Conservation (phyloP, 2,888 invertebrate species). For the Tenodera sinensis region DNA sequence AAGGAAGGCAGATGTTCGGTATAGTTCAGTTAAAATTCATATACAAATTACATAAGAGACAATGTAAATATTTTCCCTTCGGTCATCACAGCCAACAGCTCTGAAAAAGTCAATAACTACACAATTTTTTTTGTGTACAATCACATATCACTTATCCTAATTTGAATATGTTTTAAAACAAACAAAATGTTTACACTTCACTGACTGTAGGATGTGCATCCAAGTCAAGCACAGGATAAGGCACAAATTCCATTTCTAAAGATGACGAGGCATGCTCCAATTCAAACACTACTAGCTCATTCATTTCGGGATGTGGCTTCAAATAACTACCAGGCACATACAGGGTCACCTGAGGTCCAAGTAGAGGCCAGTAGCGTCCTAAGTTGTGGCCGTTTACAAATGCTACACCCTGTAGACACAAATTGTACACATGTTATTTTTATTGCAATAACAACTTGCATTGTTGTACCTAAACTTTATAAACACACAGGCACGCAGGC, state of each 20-base stretch:
- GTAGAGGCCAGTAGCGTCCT: constrained; percentile 38
- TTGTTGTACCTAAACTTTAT: too few relatives aligned
- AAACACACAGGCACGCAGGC: too few relatives aligned
- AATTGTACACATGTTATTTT: not conserved
- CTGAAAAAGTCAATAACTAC: too few relatives aligned
- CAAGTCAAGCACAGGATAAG: not conserved
- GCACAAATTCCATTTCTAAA: not conserved
- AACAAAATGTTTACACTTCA: not conserved
- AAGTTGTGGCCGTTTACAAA: constrained; percentile 38
- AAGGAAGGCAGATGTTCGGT: too few relatives aligned
- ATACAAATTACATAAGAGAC: too few relatives aligned
- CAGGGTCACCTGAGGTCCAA: constrained; percentile 38
- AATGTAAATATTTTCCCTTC: too few relatives aligned
- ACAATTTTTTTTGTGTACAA: too few relatives aligned
- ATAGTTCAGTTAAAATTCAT: too few relatives aligned
- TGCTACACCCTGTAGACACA: constrained; percentile 36
- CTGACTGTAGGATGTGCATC: not conserved
- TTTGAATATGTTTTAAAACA: too few relatives aligned
- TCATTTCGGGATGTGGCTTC: constrained; percentile 32
- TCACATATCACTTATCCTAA: too few relatives aligned
- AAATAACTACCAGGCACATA: constrained; percentile 37
- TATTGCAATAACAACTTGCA: not conserved
- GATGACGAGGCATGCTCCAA: constrained; percentile 3
- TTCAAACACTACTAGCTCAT: constrained; percentile 36
- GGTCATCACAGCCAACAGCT: too few relatives aligned